Conservation (phyloP, 1,140 invertebrate genomes). For the Drosophila melanogaster region Release_6_plus_ISO1_MT NT_033777.3:26900001-26900500, state of each 20-base stretch:
- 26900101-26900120: background rate
- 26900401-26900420: slow-evolving; percentile 54
- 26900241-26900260: background rate
- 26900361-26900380: slow-evolving; percentile 63
- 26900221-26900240: background rate
- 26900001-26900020: slow-evolving; percentile 64
- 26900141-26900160: too few relatives aligned
- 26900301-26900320: slow-evolving; percentile 62
- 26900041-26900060: slow-evolving; percentile 51
- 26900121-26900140: too few relatives aligned
- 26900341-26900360: slow-evolving; percentile 72
- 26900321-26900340: slow-evolving; percentile 73
- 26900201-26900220: too few relatives aligned
- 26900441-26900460: slow-evolving; percentile 1
- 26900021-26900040: slow-evolving; percentile 49
- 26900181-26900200: too few relatives aligned
- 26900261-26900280: background rate
- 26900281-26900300: slow-evolving; percentile 41
- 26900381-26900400: slow-evolving; percentile 38
- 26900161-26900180: too few relatives aligned
- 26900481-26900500: slow-evolving; percentile 59
- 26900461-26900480: background rate
- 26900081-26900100: slow-evolving; percentile 16
- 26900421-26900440: slow-evolving; percentile 34
- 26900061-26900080: slow-evolving; percentile 33